phyloP scores from a whole-genome alignment of 2,888 invertebrate species.

The Nudaria mundana region DNA sequence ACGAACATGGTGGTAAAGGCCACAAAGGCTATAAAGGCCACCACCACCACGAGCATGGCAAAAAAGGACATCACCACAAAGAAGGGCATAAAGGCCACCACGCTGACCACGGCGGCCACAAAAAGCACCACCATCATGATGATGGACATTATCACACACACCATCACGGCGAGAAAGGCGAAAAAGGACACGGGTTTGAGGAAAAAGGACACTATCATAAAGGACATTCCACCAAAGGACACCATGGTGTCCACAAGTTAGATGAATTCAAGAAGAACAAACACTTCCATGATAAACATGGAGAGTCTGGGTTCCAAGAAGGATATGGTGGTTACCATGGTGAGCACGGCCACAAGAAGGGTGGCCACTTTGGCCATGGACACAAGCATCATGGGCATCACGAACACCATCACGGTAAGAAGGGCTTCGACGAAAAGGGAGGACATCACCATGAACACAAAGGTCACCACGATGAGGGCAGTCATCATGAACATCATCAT shows the following conservation, averaged over 20 bases:
- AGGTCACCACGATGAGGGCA: conserved; percentile 89
- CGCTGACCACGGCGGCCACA: conserved; percentile 82
- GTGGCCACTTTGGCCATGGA: conserved; percentile 89
- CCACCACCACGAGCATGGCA: conserved; percentile 84
- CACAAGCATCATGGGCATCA: conserved; percentile 89
- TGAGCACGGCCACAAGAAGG: conserved; percentile 89
- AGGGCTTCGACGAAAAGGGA: conserved; percentile 90
- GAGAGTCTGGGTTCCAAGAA: conserved; percentile 88
- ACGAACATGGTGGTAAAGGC: conserved; percentile 84
- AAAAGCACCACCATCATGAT: conserved; percentile 83
- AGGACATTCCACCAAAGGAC: conserved; percentile 92
- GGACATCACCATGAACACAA: conserved; percentile 89
- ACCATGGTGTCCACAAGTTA: conserved; percentile 90
- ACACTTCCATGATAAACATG: conserved; percentile 91
- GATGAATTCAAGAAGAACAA: conserved; percentile 93
- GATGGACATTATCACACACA: conserved; percentile 84
- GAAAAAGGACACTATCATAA: conserved; percentile 87
- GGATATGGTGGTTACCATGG: conserved; percentile 89
- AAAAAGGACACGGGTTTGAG: conserved; percentile 79
- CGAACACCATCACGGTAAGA: conserved; percentile 89
- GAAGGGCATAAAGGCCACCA: conserved; percentile 82
- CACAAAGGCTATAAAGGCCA: conserved; percentile 86
- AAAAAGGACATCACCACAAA: conserved; percentile 88
- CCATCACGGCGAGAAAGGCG: conserved; percentile 84
- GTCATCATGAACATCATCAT: conserved; percentile 88